These are phyloP conservation scores for Orchestes rusci DNA, from an alignment of 2,888 invertebrate species.

Conservation along the genomic window DNA sequence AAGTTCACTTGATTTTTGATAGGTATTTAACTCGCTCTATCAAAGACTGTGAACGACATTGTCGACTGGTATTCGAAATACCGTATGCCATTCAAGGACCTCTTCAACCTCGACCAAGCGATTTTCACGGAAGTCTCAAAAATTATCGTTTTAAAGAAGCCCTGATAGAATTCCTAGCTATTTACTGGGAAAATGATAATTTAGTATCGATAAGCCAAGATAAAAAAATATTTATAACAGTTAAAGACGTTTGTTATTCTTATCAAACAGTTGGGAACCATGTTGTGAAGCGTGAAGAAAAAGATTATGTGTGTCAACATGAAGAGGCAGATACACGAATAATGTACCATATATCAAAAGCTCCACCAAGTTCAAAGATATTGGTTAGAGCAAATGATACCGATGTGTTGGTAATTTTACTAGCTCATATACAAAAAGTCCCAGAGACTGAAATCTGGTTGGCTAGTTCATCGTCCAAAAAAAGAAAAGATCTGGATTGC, in stretches of 20 bases:
- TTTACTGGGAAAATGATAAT: slow-evolving; percentile 30
- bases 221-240: slow-evolving; percentile 19
- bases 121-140: slow-evolving; percentile 32
- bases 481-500: slow-evolving; percentile 23
- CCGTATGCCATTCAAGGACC: slow-evolving; percentile 32
- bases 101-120: slow-evolving; percentile 31
- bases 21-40: slow-evolving; percentile 32
- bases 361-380: slow-evolving; percentile 25
- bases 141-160: slow-evolving; percentile 35
- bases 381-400: slow-evolving; percentile 30
- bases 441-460: neutral
- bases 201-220: slow-evolving; percentile 28
- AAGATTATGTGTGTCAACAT: slow-evolving; percentile 28
- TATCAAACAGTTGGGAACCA: slow-evolving; percentile 15
- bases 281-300: slow-evolving; percentile 26
- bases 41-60: slow-evolving; percentile 35
- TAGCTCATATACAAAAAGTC: slow-evolving; percentile 31
- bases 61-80: slow-evolving; percentile 27
- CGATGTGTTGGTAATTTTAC: slow-evolving; percentile 31
- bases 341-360: slow-evolving; percentile 28
- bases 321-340: slow-evolving; percentile 33
- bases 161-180: slow-evolving; percentile 31
- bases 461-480: slow-evolving; percentile 15
- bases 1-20: slow-evolving; percentile 33
- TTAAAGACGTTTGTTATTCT: slow-evolving; percentile 13